Evolutionary conservation across 2,113 vertebrate species (phyloP).

Genomic region (Chaetura pelagica): DNA sequence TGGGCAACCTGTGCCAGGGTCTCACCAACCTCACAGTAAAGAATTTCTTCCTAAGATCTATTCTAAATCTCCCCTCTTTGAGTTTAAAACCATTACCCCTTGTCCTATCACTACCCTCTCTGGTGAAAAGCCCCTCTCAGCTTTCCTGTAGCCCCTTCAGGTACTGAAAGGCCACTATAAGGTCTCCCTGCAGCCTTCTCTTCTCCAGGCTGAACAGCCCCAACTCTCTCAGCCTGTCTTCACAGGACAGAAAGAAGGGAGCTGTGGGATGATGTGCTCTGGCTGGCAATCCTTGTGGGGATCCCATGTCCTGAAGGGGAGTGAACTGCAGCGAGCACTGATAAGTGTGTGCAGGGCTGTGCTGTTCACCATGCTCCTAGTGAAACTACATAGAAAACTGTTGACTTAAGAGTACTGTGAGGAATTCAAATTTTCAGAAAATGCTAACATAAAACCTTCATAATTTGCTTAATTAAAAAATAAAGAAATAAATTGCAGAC

Average conservation of each 20-base stretch:
- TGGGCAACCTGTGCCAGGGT: too few relatives aligned
- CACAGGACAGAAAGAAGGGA: background rate
- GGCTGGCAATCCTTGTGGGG: background rate
- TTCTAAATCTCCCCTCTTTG: too few relatives aligned
- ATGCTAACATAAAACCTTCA: background rate
- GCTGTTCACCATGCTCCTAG: fast-evolving
- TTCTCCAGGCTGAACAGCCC: too few relatives aligned
- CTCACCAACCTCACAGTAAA: too few relatives aligned
- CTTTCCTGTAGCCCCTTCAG: too few relatives aligned
- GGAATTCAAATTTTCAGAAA: background rate
- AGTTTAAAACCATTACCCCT: too few relatives aligned
- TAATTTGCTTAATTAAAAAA: background rate
- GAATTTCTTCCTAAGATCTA: too few relatives aligned
- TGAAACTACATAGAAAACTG: background rate
- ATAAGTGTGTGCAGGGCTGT: background rate
- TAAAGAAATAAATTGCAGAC: background rate
- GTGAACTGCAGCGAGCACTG: background rate
- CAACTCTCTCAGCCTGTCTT: too few relatives aligned
- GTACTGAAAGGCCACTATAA: too few relatives aligned
- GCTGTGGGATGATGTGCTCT: background rate
- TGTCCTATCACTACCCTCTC: too few relatives aligned
- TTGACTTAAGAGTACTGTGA: background rate
- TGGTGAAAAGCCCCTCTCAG: too few relatives aligned
- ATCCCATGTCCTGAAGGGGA: background rate
- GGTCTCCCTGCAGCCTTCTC: too few relatives aligned